Base-by-base conservation (phyloP, 2,888 invertebrate genomes). In the Clunio marinus region DNA sequence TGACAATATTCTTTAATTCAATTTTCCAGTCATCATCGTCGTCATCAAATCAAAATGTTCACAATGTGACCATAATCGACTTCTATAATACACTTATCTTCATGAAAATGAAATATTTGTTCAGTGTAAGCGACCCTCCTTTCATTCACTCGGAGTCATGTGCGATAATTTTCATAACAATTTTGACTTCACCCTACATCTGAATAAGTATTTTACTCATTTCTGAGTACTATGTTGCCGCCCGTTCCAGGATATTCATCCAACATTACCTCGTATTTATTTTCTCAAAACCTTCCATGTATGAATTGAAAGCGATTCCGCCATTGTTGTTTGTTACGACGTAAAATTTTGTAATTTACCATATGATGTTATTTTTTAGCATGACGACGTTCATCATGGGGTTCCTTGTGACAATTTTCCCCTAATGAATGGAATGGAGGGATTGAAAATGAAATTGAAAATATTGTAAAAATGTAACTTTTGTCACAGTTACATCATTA, bases 91-190 rank as follows among this genome's bases (percentile, higher is more conserved):
- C 41, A 25, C 10, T 62, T 59, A 59, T 13, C 13, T 17, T 24
- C 37, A 62, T 45, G 32, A 15, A 25, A 32, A 25, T 25, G 24
- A 17, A 25, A 32, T 59, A 32, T 59, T n/a, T n/a, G n/a, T n/a
- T n/a, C n/a, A n/a, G n/a, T 59, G 59, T 59, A 59, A 59, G 15
- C 59, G 59, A 59, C 59, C 59, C 59, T 59, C 32, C 59, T 28
- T 22, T 20, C 59, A 13, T 41, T 13, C 15, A 13, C n/a, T 41
- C 41, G 41, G 13, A 32, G 32, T 32, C 32, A 32, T 32, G 32
- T 7, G 32, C 32, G 32, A 32, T 32, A 7, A 4, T 7, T 7
- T 8, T 32, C 32, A 32, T n/a, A n/a, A n/a, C n/a, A n/a, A n/a
- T n/a, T n/a, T n/a, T n/a, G n/a, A n/a, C n/a, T n/a, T n/a, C n/a